Percentiles rank a stretch among this genome's conserved stretches.
Evolutionary conservation across 2,113 vertebrate species (phyloP).

Genomic region (Lepisosteus osseus): DNA sequence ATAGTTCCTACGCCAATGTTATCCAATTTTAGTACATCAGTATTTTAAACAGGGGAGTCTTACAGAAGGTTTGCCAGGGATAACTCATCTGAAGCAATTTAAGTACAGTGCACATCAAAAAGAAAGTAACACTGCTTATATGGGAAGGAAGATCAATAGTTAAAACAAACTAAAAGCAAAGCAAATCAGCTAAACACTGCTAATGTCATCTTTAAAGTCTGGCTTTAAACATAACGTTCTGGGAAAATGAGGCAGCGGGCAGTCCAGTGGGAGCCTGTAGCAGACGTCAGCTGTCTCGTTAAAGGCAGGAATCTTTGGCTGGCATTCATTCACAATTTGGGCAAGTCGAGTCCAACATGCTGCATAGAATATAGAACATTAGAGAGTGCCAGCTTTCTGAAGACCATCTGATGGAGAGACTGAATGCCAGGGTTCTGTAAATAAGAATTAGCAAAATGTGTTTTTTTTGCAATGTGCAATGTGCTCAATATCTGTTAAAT

Average conservation of each 20-base stretch:
- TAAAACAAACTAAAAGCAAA: neutral
- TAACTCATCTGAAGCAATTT: neutral
- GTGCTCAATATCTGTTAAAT: no score
- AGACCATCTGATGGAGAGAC: neutral
- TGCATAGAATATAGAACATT: neutral
- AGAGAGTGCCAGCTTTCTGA: neutral
- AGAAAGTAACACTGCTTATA: no score
- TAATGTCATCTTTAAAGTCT: slow-evolving; percentile 11
- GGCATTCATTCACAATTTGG: neutral
- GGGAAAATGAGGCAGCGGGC: neutral
- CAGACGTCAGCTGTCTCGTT: neutral
- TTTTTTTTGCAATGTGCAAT: no score
- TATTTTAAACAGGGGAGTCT: neutral
- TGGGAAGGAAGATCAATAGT: neutral
- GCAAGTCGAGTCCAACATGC: neutral
- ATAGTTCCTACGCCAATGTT: no score
- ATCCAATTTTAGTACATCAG: neutral
- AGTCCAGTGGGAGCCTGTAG: neutral
- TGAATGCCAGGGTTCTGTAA: no score
- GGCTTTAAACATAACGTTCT: neutral
- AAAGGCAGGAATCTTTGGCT: neutral
- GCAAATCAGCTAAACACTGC: neutral
- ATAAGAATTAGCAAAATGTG: no score
- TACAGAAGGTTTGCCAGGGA: neutral
- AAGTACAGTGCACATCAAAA: no score